phyloP scores from a whole-genome alignment of 2,113 vertebrate genomes.

The Strix aluco region DNA sequence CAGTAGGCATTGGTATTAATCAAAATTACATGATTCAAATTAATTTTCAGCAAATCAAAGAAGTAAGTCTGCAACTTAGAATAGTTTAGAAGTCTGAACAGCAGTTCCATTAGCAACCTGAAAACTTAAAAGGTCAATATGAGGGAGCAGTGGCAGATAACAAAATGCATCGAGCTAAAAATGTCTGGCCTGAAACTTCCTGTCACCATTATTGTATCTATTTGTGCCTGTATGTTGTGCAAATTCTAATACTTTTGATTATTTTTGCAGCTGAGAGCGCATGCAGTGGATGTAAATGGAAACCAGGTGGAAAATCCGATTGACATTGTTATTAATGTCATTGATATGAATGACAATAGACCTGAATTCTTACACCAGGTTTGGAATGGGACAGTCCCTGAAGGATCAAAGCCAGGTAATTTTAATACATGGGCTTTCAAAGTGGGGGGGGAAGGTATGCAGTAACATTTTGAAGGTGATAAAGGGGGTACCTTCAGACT shows the following conservation, averaged over 20 bases:
- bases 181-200: not conserved
- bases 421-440: not conserved
- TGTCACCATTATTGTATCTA: not conserved
- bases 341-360: conserved; percentile 98
- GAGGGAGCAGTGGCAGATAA: not conserved
- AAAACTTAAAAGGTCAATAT: not conserved
- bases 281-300: conserved; percentile 97
- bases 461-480: not conserved
- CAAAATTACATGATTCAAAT: not conserved
- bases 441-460: not conserved
- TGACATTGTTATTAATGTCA: conserved; percentile 98
- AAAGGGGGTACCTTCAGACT: not conserved
- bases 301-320: conserved; percentile 99
- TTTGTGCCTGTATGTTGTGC: not conserved
- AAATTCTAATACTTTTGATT: conserved; percentile 43
- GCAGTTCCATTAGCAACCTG: not conserved
- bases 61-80: not conserved
- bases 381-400: conserved; percentile 95
- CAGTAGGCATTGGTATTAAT: not conserved
- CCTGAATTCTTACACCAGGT: conserved; percentile 95
- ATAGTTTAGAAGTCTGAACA: not conserved
- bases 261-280: conserved; percentile 88
- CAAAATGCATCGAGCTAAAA: not conserved
- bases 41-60: not conserved
- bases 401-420: conserved; percentile 96